A percentile compares a stretch with the other conserved stretches of the same genome.
Conservation (phyloP, 2,113 vertebrate species). For the Urocynchramus pylzowi region DNA sequence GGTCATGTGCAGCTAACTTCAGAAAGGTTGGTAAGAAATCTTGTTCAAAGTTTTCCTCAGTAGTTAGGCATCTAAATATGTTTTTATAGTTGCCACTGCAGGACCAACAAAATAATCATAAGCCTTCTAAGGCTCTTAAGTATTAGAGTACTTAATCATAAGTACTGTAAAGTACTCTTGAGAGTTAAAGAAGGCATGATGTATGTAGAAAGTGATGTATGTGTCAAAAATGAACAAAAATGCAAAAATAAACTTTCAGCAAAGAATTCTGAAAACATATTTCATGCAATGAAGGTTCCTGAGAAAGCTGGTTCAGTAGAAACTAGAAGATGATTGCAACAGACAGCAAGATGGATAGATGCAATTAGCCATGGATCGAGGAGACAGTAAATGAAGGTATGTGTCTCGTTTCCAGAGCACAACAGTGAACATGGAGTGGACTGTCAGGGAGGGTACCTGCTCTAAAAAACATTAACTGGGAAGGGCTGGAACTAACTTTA, state of each 20-base stretch:
- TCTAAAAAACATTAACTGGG: background rate
- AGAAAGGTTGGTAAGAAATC: background rate
- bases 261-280: background rate
- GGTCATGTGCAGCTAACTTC: background rate
- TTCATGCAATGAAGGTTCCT: background rate
- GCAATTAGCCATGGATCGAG: background rate
- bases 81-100: background rate
- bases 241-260: background rate
- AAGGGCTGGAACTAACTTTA: background rate
- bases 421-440: background rate
- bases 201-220: background rate
- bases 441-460: background rate
- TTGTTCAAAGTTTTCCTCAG: background rate
- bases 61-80: background rate
- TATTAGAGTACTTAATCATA: background rate
- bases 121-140: background rate
- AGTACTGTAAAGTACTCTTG: background rate
- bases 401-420: background rate
- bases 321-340: background rate
- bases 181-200: background rate
- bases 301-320: background rate
- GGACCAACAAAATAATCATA: background rate
- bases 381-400: background rate
- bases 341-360: background rate
- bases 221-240: background rate